Conservation (phyloP, 1,140 invertebrate genomes). For the Calliopsis andreniformis region DNA sequence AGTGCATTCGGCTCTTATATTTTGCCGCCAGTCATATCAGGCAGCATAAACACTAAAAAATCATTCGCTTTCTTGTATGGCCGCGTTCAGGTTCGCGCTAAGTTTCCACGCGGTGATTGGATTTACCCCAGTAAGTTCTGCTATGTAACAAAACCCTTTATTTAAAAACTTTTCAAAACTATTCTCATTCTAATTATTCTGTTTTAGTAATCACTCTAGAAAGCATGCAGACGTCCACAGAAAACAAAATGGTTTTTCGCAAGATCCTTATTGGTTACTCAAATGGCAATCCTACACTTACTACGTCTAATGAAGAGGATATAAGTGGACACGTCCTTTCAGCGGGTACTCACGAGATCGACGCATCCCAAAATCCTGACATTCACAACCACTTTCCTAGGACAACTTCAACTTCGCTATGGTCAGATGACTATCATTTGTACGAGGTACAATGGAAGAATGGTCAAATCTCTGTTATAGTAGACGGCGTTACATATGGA, state of each 20-base stretch:
- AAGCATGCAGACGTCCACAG: neutral
- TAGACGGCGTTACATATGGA: constrained; percentile 83
- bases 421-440: constrained; percentile 84
- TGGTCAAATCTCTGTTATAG: constrained; percentile 77
- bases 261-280: constrained; percentile 70
- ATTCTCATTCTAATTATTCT: neutral
- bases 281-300: constrained; percentile 67
- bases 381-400: constrained; percentile 13
- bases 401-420: constrained; percentile 69
- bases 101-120: constrained; percentile 86
- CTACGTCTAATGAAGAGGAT: constrained; percentile 39
- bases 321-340: constrained; percentile 68
- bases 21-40: constrained; percentile 86
- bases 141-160: neutral
- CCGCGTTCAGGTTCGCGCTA: constrained; percentile 84
- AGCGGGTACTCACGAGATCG: constrained; percentile 52
- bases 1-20: constrained; percentile 81
- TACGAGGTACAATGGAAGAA: constrained; percentile 84
- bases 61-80: constrained; percentile 84
- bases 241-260: neutral
- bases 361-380: too few species aligned
- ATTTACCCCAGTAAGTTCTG: constrained; percentile 83
- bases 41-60: constrained; percentile 84
- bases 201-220: constrained; percentile 53
- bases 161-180: neutral